These are phyloP conservation scores for Spodoptera frugiperda DNA, from an alignment of 1,140 invertebrate species.

Conservation along the genomic window DNA sequence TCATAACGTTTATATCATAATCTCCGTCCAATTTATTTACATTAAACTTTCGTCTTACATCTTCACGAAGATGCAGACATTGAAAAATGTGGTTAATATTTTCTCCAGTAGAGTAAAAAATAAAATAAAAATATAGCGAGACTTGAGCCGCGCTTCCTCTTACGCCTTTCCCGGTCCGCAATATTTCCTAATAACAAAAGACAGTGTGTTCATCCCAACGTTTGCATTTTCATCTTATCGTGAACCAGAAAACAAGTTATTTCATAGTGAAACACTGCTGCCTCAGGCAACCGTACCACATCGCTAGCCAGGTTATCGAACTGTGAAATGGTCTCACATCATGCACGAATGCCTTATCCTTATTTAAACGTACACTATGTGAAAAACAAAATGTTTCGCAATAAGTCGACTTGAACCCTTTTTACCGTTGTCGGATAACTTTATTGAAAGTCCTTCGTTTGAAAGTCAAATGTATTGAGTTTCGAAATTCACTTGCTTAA, in stretches of 20 bases:
- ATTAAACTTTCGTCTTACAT: constrained; percentile 2
- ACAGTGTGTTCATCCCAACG: not conserved
- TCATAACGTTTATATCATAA: not conserved
- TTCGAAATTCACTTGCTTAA: not conserved
- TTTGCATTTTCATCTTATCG: constrained; percentile 10
- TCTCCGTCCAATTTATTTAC: not conserved
- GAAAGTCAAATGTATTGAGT: constrained; percentile 38
- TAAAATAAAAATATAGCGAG: not conserved
- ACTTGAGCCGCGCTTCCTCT: not conserved
- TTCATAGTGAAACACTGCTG: constrained; percentile 4
- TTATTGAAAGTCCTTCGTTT: constrained; percentile 29
- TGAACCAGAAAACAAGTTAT: constrained; percentile 17
- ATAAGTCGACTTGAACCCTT: constrained; percentile 23
- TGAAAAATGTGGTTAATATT: too few relatives aligned
- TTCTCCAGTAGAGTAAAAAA: too few relatives aligned
- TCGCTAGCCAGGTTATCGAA: constrained; percentile 32
- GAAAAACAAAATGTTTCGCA: constrained; percentile 10
- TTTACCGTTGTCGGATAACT: constrained; percentile 25
- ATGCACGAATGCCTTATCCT: constrained; percentile 37
- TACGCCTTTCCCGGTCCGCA: not conserved
- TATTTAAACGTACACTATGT: constrained; percentile 26
- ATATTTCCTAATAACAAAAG: constrained; percentile 7
- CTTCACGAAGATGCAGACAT: not conserved
- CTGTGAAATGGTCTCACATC: constrained; percentile 38
- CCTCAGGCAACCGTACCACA: not conserved